phyloP scores from a whole-genome alignment of 2,113 vertebrate species.

The Atractosteus spatula region DNA sequence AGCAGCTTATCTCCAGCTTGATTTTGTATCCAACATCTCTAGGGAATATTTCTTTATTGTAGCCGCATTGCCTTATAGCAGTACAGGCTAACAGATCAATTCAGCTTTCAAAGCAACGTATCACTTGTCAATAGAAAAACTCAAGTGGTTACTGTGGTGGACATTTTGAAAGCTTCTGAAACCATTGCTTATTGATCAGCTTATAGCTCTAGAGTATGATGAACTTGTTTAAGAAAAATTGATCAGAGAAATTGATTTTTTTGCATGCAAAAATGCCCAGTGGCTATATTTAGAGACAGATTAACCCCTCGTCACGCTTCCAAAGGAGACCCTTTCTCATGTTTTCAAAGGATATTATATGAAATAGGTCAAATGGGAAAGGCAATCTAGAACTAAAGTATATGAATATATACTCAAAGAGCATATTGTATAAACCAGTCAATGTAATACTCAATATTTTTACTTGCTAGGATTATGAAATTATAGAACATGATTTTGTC shows the following conservation, averaged over 20 bases:
- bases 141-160: slow-evolving; percentile 62
- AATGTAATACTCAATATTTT: no score
- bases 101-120: slow-evolving; percentile 65
- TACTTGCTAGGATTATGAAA: no score
- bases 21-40: slow-evolving; percentile 48
- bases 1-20: slow-evolving; percentile 61
- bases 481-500: no score
- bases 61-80: slow-evolving; percentile 55
- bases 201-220: slow-evolving; percentile 59
- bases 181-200: slow-evolving; percentile 67
- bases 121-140: slow-evolving; percentile 64
- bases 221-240: slow-evolving; percentile 75
- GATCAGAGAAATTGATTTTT: slow-evolving; percentile 63
- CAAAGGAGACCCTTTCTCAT: background rate
- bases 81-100: slow-evolving; percentile 72
- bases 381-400: no score
- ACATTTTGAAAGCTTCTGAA: slow-evolving; percentile 57
- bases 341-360: background rate
- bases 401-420: no score
- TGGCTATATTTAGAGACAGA: background rate
- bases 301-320: background rate
- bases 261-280: background rate
- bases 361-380: no score
- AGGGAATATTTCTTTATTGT: slow-evolving; percentile 60
- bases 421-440: no score